phyloP scores from a whole-genome alignment of 2,113 vertebrate genomes.

The Cyanoderma ruficeps region DNA sequence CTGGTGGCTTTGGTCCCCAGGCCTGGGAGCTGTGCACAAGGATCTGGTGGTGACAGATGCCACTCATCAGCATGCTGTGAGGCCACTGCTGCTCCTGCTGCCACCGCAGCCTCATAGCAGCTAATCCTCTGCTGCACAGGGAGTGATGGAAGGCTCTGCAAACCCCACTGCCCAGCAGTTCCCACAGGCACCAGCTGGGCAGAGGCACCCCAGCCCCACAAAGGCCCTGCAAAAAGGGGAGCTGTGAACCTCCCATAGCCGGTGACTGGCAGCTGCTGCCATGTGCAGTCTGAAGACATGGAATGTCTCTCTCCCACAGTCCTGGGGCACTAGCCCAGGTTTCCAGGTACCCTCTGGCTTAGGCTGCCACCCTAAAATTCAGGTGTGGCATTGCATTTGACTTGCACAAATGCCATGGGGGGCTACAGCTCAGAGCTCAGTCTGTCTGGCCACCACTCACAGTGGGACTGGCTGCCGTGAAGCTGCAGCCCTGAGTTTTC shows the following conservation, averaged over 20 bases:
- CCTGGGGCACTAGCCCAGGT: neutral
- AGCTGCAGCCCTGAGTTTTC: neutral
- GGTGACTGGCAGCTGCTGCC: neutral
- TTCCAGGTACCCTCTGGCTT: neutral
- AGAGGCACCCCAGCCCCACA: fast-evolving
- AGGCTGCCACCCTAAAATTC: neutral
- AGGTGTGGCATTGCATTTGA: neutral
- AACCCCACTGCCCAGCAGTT: neutral
- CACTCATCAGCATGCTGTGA: constrained; percentile 41
- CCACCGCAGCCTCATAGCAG: neutral
- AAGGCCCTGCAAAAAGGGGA: neutral
- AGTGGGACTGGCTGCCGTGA: neutral
- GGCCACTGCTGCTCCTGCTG: neutral
- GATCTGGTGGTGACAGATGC: neutral
- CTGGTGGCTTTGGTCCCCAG: neutral
- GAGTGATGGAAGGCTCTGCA: neutral
- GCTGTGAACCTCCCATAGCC: neutral
- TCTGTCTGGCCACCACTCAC: neutral
- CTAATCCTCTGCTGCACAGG: neutral
- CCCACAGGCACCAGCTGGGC: neutral
- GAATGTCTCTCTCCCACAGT: neutral
- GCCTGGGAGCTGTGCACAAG: neutral
- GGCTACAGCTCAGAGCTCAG: neutral
- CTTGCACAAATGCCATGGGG: neutral
- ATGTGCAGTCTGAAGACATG: neutral